Evolutionary conservation across 53 echinoderm and acorn worm genomes (phyloP), one percentile per base, ranked within the genome.

Genomic region (Actinopyga echinites): DNA sequence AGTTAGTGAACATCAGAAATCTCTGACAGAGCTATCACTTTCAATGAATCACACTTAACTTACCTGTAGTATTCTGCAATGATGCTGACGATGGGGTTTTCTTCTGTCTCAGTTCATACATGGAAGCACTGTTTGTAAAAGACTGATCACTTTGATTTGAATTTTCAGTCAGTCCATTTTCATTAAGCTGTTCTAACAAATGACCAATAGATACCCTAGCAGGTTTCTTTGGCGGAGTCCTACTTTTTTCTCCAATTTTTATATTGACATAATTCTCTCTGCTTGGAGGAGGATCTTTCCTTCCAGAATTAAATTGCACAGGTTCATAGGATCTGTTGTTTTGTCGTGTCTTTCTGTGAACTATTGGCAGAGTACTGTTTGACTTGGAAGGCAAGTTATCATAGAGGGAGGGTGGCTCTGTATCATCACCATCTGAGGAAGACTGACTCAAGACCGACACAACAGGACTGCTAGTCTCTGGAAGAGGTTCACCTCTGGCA

Each of bases 131-230:
- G 34, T 71, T 71, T 9, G 62, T 26, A 62, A 29, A 62, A 12
- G 26, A 25, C 26, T 5, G 28, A 62, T 29, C 62, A 8, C 26
- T 25, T 5, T 62, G 62, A 20, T 62, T 49, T 5, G 63, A 44
- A 57, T 57, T 57, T 44, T 60, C 69, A 10, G 80, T 69, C 24
- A 80, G 54, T 15, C 43, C 65, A 26, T 86, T 74, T 23, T 67
- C 59, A 57, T 86, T 85, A 21, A 87, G 54, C 83, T 84, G 85
- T 49, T 94, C 94, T 37, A 91, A 66, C 67, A 95, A 53, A 32
- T 93, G 83, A 45, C 95, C 95, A 34, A 95, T 86, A 22, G 95
- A 95, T 12, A 90, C 88, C 21, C 95, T 81, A 33, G 90, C 88
- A 3, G 95, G 95, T 34, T 95, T 95, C 78, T 91, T 92, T 0